A percentile compares a stretch with the other conserved stretches of the same genome.
These are phyloP conservation scores for Baronia brevicornis DNA, from an alignment of 2,888 invertebrate genomes.

Conservation along the genomic window DNA sequence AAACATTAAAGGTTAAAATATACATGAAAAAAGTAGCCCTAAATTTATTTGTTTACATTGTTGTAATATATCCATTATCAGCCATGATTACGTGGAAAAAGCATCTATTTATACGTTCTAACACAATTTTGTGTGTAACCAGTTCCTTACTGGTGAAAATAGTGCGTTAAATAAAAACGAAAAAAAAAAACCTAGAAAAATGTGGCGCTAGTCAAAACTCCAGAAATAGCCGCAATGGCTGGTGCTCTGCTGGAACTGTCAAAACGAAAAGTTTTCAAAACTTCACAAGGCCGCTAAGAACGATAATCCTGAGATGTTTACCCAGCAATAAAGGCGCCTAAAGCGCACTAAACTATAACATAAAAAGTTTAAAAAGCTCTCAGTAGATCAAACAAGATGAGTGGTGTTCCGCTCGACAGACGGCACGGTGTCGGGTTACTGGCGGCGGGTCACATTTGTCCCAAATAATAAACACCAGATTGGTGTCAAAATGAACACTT, in stretches of 20 bases:
- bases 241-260: conserved; percentile 16
- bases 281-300: conserved; percentile 34
- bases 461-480: conserved; percentile 72
- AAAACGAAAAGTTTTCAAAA: conserved; percentile 36
- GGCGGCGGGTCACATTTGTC: conserved; percentile 66
- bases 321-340: conserved; percentile 67
- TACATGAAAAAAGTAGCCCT: conserved; percentile 34
- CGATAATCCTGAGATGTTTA: conserved; percentile 61
- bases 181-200: too few relatives aligned
- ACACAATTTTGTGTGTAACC: conserved; percentile 10
- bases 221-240: conserved; percentile 25
- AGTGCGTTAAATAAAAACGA: too few relatives aligned
- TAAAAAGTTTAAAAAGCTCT: conserved; percentile 75
- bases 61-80: conserved; percentile 30
- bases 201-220: conserved; percentile 25
- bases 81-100: conserved; percentile 32
- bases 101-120: conserved; percentile 19
- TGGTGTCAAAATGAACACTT: conserved; percentile 71
- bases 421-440: conserved; percentile 62
- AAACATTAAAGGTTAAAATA: conserved; percentile 34
- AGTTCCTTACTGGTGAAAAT: too few relatives aligned
- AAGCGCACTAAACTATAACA: conserved; percentile 67
- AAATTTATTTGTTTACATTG: conserved; percentile 43
- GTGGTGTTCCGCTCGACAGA: conserved; percentile 61
- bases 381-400: conserved; percentile 73